Conservation (phyloP, 2,888 invertebrate genomes). For the Mantis religiosa region DNA sequence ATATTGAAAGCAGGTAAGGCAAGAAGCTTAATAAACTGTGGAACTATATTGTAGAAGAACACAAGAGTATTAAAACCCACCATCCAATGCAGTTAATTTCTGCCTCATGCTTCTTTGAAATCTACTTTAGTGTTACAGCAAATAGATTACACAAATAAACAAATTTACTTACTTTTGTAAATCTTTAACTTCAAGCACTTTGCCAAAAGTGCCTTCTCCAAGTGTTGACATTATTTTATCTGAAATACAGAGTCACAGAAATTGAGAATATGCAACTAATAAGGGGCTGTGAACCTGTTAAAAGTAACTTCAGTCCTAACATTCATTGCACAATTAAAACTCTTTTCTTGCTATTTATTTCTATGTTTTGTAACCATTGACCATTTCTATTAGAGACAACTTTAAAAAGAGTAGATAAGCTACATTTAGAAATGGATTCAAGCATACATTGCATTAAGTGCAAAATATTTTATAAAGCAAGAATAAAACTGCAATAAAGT, state of each 20-base stretch:
- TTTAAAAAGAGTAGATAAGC: background rate
- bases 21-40: too few species aligned
- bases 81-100: too few species aligned
- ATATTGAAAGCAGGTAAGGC: too few species aligned
- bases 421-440: background rate
- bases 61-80: too few species aligned
- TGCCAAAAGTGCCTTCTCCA: conserved; percentile 99
- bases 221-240: conserved; percentile 98
- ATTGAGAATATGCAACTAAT: background rate
- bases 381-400: background rate
- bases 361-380: background rate
- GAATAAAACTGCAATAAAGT: background rate
- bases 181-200: conserved; percentile 98
- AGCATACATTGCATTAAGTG: background rate
- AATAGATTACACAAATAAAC: too few species aligned
- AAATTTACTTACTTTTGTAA: conserved; percentile 76
- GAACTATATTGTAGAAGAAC: too few species aligned
- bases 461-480: background rate
- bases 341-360: background rate
- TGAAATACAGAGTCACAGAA: conserved; percentile 54
- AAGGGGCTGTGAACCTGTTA: background rate
- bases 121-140: too few species aligned
- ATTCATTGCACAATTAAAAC: background rate
- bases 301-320: background rate
- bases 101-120: too few species aligned